A percentile compares a stretch with the other conserved stretches of the same genome.
These are phyloP conservation scores for Paramuricea clavata DNA, from an alignment of 92 coral and sea anemone genomes.

Conservation along the genomic window DNA sequence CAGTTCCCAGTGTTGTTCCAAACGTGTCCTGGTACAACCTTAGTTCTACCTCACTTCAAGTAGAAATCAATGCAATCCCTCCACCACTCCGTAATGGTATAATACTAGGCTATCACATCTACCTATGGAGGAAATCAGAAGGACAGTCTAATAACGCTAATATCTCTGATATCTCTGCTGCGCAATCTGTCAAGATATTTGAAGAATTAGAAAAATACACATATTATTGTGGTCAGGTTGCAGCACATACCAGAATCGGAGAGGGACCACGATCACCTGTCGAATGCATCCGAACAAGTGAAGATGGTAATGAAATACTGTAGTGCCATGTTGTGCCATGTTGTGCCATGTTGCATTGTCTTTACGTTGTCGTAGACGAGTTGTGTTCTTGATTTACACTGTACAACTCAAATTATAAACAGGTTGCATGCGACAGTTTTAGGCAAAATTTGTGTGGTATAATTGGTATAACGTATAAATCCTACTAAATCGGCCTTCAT, in stretches of 20 bases:
- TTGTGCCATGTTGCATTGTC: too few relatives aligned
- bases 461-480: too few relatives aligned
- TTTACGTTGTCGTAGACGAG: too few relatives aligned
- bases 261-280: slow-evolving; percentile 20
- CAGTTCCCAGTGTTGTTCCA: slow-evolving; percentile 61
- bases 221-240: not conserved
- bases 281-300: slow-evolving; percentile 11
- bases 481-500: too few relatives aligned
- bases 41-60: slow-evolving; percentile 50
- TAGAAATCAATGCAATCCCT: slow-evolving; percentile 64
- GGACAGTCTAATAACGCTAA: not conserved
- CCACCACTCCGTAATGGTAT: slow-evolving; percentile 77
- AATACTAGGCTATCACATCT: slow-evolving; percentile 68
- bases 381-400: too few relatives aligned
- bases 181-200: not conserved
- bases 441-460: too few relatives aligned
- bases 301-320: slow-evolving; percentile 49
- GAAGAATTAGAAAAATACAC: slow-evolving; percentile 32
- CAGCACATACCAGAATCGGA: slow-evolving; percentile 11
- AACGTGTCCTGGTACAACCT: slow-evolving; percentile 48
- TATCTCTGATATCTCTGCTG: not conserved
- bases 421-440: too few relatives aligned
- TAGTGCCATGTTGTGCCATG: too few relatives aligned
- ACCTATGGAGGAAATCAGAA: slow-evolving; percentile 11
- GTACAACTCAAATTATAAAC: too few relatives aligned